Percentiles rank a stretch among this genome's conserved stretches.
Evolutionary conservation across 2,113 vertebrate species (phyloP).

Genomic region (Aphelocoma coerulescens): DNA sequence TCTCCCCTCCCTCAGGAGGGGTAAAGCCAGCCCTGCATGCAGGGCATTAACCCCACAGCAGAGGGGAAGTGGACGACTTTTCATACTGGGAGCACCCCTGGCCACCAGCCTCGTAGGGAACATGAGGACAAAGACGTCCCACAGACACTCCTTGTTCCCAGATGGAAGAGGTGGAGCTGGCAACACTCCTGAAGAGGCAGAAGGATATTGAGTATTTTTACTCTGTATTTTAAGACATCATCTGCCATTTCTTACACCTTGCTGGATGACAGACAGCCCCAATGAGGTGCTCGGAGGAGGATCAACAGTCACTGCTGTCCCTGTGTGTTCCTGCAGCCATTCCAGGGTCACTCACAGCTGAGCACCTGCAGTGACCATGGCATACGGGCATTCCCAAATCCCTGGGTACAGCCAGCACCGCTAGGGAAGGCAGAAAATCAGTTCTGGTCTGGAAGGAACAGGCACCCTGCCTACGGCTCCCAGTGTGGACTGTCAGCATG

Average conservation of each 20-base stretch:
- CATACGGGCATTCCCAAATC: accelerated
- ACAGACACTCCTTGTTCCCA: not conserved
- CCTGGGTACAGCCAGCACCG: not conserved
- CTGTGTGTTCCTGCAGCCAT: not conserved
- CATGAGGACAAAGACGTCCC: not conserved
- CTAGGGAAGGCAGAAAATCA: not conserved
- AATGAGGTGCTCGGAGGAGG: not conserved
- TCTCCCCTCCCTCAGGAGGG: not conserved
- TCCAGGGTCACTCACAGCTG: not conserved
- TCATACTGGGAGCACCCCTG: accelerated
- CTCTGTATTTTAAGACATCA: conserved; percentile 24
- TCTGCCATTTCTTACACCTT: not conserved
- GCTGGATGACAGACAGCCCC: not conserved
- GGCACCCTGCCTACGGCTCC: not conserved
- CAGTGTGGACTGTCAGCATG: accelerated
- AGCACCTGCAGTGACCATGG: not conserved
- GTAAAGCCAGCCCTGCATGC: not conserved
- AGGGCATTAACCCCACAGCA: not conserved
- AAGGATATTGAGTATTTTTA: conserved; percentile 6
- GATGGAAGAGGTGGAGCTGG: conserved; percentile 9
- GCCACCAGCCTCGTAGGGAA: not conserved
- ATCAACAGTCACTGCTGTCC: not conserved
- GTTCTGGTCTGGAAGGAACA: not conserved
- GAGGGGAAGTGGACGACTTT: accelerated
- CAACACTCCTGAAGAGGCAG: not conserved